These are phyloP conservation scores for Toxonevra muliebris DNA, from an alignment of 2,888 invertebrate species.

Conservation along the genomic window DNA sequence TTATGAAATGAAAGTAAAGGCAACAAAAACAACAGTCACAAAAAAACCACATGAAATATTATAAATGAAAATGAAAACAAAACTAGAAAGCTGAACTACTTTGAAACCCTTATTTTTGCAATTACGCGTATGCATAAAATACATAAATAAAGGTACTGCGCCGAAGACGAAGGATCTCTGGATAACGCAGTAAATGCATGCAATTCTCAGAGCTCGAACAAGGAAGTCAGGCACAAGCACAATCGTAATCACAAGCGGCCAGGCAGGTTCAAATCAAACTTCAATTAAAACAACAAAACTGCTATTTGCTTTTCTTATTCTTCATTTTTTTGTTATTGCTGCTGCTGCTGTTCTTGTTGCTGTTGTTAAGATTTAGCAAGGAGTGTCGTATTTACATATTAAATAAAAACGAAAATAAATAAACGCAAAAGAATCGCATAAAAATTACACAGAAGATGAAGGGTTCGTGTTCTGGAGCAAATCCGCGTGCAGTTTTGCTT, in stretches of 20 bases:
- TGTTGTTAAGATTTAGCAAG: not conserved
- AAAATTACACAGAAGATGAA: constrained; percentile 24
- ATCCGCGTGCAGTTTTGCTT: constrained; percentile 35
- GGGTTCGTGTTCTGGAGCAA: constrained; percentile 20
- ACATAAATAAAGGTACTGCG: no score
- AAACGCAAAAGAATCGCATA: constrained; percentile 6
- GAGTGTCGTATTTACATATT: constrained; percentile 29
- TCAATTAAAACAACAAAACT: constrained; percentile 30
- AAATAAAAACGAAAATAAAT: constrained; percentile 18
- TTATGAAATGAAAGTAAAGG: no score
- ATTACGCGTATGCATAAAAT: no score
- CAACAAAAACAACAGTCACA: no score
- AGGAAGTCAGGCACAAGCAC: not conserved
- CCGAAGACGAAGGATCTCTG: no score
- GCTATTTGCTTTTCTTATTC: constrained; percentile 11
- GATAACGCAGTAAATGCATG: no score
- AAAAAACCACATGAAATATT: no score
- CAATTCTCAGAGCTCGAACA: constrained; percentile 29
- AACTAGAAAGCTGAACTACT: no score
- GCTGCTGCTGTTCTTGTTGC: constrained; percentile 13
- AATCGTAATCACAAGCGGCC: no score
- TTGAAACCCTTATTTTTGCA: no score
- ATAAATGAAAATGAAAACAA: no score
- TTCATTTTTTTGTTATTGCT: constrained; percentile 22
- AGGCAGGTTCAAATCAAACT: constrained; percentile 38